Percentiles rank a stretch among this genome's conserved stretches.
These are phyloP conservation scores for Diaperis boleti DNA, from an alignment of 2,888 invertebrate genomes.

Conservation along the genomic window DNA sequence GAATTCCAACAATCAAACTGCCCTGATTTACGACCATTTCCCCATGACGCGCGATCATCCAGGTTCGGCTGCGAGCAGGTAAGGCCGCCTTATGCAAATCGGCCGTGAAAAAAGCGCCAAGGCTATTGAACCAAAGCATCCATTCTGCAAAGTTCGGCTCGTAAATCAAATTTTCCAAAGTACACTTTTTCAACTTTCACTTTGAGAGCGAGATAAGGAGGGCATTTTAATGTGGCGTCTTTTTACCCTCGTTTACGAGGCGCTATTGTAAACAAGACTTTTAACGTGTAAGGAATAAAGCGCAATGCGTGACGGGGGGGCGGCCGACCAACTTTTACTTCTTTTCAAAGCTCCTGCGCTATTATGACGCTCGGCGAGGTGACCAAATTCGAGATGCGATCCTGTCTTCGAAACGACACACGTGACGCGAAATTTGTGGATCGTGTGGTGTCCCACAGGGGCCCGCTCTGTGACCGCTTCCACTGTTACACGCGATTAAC, in stretches of 20 bases:
- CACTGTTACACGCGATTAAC: no score
- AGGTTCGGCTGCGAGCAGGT: conserved; percentile 4
- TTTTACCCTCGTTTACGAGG: conserved; percentile 58
- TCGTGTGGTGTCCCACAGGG: no score
- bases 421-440: no score
- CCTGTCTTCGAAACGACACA: no score
- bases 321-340: conserved; percentile 37
- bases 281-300: conserved; percentile 35
- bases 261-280: conserved; percentile 60
- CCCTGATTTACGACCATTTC: conserved; percentile 16
- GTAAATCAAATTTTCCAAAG: conserved; percentile 65
- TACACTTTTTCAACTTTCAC: conserved; percentile 65
- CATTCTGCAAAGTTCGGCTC: conserved; percentile 53
- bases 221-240: conserved; percentile 59
- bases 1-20: conserved; percentile 13
- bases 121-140: conserved; percentile 43
- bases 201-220: conserved; percentile 52
- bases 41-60: conserved; percentile 7
- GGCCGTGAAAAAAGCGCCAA: conserved; percentile 44
- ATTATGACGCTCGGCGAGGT: conserved; percentile 19
- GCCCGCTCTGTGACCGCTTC: no score
- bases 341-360: conserved; percentile 37
- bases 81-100: conserved; percentile 24
- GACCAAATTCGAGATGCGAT: no score
- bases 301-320: conserved; percentile 20